Percentiles rank a stretch among this genome's conserved stretches.
Evolutionary conservation across 2,797 vertebrate species (phyloP).

Genomic region (Calcarius lapponicus): DNA sequence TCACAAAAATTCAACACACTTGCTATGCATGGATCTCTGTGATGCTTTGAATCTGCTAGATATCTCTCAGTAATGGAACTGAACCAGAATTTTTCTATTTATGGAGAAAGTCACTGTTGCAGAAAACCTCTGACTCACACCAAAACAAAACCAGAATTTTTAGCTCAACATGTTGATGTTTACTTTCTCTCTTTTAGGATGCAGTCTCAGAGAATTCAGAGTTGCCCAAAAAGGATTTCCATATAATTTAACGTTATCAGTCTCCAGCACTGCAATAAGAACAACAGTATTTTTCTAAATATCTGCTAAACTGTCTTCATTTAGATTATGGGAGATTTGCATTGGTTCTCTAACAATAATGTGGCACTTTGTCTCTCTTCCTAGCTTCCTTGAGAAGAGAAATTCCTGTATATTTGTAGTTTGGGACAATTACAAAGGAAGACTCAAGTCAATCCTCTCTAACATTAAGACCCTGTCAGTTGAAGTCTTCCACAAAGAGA

Average conservation of each 20-base stretch:
- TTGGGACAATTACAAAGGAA: not conserved
- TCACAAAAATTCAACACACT: not conserved
- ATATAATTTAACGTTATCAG: not conserved
- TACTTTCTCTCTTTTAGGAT: not conserved
- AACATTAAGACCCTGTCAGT: not conserved
- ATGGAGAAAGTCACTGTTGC: not conserved
- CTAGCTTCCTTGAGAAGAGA: not conserved
- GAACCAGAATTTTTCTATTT: not conserved
- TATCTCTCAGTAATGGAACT: not conserved
- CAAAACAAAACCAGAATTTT: not conserved
- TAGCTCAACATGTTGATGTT: not conserved
- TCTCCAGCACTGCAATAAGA: not conserved
- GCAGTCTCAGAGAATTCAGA: not conserved
- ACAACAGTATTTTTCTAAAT: not conserved
- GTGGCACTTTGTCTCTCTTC: not conserved
- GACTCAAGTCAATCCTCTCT: not conserved
- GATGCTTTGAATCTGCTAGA: not conserved
- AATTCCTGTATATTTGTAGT: no score
- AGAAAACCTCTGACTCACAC: not conserved
- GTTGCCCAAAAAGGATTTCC: not conserved
- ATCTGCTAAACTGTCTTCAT: not conserved
- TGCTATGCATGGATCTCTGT: not conserved
- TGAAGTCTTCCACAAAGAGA: not conserved
- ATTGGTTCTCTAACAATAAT: not conserved
- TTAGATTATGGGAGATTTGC: not conserved